These are phyloP conservation scores for Palythoa heliodiscus DNA, from an alignment of 92 coral and sea anemone genomes.

Conservation along the genomic window DNA sequence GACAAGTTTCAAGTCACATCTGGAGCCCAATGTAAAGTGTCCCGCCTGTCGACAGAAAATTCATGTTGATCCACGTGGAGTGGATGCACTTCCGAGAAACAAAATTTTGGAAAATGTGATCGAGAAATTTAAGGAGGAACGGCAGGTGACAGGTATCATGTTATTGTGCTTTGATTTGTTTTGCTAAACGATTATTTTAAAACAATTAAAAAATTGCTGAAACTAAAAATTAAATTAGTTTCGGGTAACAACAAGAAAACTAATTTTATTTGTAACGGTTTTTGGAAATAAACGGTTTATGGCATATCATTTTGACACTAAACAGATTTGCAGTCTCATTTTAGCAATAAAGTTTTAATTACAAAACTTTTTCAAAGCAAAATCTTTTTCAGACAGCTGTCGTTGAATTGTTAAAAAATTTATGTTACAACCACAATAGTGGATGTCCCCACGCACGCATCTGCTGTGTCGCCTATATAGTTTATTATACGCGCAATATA, in stretches of 20 bases:
- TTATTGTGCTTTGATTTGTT: neutral
- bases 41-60: constrained; percentile 85
- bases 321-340: neutral
- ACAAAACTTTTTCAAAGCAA: neutral
- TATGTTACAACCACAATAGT: neutral
- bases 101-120: constrained; percentile 80
- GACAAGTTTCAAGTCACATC: constrained; percentile 68
- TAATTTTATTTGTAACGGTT: neutral
- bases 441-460: too few species aligned
- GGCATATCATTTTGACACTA: neutral
- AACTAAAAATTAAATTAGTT: neutral
- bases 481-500: neutral
- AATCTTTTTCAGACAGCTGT: neutral
- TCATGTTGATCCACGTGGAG: constrained; percentile 83
- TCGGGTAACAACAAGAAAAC: neutral
- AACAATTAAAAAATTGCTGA: neutral
- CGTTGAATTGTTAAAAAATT: neutral
- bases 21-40: constrained; percentile 88
- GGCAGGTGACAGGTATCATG: constrained; percentile 65
- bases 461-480: neutral
- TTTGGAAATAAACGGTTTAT: neutral
- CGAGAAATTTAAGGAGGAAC: constrained; percentile 83
- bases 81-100: constrained; percentile 76
- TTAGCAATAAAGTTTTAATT: neutral
- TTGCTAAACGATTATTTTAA: neutral